Evolutionary conservation across 1,140 invertebrate genomes (phyloP).

Genomic region (Fopius arisanus): DNA sequence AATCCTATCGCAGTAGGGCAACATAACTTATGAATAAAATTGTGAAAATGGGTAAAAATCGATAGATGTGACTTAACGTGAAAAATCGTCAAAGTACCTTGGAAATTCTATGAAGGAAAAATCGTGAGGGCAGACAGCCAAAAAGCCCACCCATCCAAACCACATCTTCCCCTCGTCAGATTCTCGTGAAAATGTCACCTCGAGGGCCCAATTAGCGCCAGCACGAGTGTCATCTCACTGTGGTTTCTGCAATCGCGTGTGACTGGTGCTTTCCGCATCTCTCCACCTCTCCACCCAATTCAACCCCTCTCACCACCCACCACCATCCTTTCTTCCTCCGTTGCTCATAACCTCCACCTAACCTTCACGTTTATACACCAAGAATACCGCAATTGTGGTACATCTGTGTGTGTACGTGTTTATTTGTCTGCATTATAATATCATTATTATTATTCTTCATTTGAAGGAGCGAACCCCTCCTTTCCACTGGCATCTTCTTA

Average conservation of each 20-base stretch:
- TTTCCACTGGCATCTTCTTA: constrained; percentile 29
- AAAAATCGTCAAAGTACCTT: too few species aligned
- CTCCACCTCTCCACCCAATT: neutral
- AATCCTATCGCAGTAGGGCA: constrained; percentile 23
- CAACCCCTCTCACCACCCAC: neutral
- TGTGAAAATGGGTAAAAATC: too few species aligned
- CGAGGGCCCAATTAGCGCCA: constrained; percentile 64
- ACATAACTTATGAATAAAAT: too few species aligned
- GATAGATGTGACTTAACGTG: too few species aligned
- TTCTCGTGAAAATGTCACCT: constrained; percentile 52
- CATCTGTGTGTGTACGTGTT: constrained; percentile 12
- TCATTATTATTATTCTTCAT: constrained; percentile 18
- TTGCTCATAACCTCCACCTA: constrained; percentile 18
- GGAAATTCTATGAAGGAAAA: too few species aligned
- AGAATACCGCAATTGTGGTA: constrained; percentile 26
- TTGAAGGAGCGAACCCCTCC: neutral
- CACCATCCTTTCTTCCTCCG: neutral
- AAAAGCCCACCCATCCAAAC: constrained; percentile 19
- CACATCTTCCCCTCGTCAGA: neutral
- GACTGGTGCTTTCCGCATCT: constrained; percentile 56
- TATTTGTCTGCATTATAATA: constrained; percentile 20
- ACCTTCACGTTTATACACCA: constrained; percentile 16
- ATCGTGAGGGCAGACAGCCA: constrained; percentile 9
- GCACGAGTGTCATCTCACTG: constrained; percentile 61
- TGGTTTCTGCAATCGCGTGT: constrained; percentile 60